Conservation (phyloP, 2,888 invertebrate species). For the Ichneumoninae sp. region DNA sequence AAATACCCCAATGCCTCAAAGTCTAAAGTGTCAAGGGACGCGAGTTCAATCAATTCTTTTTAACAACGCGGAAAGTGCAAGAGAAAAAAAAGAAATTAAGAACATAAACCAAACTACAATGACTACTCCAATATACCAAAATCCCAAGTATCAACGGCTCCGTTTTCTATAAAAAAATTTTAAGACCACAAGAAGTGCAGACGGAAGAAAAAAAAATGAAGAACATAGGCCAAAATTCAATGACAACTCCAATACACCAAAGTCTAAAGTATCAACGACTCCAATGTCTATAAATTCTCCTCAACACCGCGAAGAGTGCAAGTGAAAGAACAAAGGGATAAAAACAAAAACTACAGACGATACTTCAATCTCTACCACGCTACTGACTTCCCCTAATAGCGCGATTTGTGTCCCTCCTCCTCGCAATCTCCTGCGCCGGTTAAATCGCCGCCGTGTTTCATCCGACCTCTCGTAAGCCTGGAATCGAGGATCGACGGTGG, state of each 20-base stretch:
- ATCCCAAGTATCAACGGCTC: too few species aligned
- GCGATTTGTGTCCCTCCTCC: background rate
- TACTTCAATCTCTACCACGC: background rate
- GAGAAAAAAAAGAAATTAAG: too few species aligned
- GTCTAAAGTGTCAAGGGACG: background rate
- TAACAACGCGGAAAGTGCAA: too few species aligned
- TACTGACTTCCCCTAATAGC: background rate
- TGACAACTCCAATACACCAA: too few species aligned
- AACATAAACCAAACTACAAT: too few species aligned
- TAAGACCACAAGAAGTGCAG: too few species aligned
- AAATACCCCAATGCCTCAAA: background rate
- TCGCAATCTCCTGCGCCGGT: background rate
- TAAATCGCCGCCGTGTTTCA: conserved; percentile 2
- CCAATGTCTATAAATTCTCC: too few species aligned
- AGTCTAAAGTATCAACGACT: background rate
- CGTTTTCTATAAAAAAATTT: background rate
- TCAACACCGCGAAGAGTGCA: too few species aligned
- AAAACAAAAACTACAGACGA: background rate
- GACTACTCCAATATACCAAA: too few species aligned
- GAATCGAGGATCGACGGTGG: background rate
- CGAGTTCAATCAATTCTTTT: background rate
- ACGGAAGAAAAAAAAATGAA: too few species aligned
- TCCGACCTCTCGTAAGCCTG: background rate
- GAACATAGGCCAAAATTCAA: too few species aligned
- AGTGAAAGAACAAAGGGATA: too few species aligned